These are phyloP conservation scores for Clarias pachynema DNA, from an alignment of 2,797 vertebrate species.

Conservation along the genomic window DNA sequence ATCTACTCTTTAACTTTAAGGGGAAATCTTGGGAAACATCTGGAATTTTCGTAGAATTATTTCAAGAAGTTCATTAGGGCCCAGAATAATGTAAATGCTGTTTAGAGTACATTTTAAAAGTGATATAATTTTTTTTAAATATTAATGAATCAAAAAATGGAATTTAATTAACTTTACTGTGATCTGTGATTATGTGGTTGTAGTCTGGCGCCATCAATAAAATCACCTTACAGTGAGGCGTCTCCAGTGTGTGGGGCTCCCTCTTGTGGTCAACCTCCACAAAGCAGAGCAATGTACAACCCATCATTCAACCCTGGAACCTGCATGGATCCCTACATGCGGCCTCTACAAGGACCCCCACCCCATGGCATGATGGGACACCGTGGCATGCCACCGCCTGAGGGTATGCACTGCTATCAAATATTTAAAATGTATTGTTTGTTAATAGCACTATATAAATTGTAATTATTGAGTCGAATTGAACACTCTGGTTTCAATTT, in stretches of 20 bases:
- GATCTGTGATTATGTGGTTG: slow-evolving; percentile 19
- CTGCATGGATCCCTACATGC: slow-evolving; percentile 89
- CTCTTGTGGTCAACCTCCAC: slow-evolving; percentile 67
- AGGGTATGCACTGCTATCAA: slow-evolving; percentile 76
- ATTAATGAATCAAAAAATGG: no score
- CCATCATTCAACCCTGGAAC: slow-evolving; percentile 75
- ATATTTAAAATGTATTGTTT: slow-evolving; percentile 15
- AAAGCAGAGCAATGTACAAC: slow-evolving; percentile 84
- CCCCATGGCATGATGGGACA: slow-evolving; percentile 78
- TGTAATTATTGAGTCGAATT: background rate
- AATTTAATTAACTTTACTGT: background rate
- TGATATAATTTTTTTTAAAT: background rate
- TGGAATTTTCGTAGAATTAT: no score
- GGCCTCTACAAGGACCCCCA: slow-evolving; percentile 77
- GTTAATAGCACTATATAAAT: no score
- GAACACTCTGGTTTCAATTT: no score
- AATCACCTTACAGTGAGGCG: slow-evolving; percentile 74
- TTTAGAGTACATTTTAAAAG: background rate
- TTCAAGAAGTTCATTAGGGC: background rate
- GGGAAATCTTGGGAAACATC: no score
- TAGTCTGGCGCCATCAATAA: slow-evolving; percentile 71
- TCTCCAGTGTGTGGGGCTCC: slow-evolving; percentile 66
- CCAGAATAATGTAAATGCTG: background rate
- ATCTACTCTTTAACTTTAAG: no score
- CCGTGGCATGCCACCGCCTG: slow-evolving; percentile 70